Evolutionary conservation across 2,113 vertebrate species (phyloP).

Genomic region (Tragelaphus buxtoni): DNA sequence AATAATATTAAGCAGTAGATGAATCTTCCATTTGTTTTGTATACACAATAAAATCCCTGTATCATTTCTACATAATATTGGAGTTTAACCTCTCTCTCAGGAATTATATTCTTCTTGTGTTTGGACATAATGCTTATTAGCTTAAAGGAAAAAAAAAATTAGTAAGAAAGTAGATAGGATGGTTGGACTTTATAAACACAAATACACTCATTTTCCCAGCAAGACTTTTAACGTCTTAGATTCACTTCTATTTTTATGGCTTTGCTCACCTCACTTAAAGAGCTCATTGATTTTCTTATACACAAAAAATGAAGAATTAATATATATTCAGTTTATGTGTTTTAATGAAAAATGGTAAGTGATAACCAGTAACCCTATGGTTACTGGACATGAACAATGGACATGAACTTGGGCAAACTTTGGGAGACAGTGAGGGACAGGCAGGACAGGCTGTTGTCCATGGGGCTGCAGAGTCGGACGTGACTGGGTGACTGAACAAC

Average conservation of each 20-base stretch:
- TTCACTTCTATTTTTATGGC: background rate
- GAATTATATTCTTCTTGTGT: background rate
- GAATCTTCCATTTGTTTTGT: slow-evolving; percentile 42
- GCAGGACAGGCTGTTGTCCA: background rate
- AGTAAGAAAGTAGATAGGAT: background rate
- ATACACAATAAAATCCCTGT: background rate
- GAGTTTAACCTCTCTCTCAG: background rate
- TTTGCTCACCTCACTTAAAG: background rate
- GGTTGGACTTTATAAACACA: background rate
- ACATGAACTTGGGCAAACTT: background rate
- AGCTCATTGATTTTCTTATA: background rate
- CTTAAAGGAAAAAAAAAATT: background rate
- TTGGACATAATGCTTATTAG: background rate
- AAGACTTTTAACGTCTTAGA: background rate
- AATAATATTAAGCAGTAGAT: slow-evolving; percentile 42
- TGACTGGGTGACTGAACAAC: background rate
- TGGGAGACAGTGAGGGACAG: background rate
- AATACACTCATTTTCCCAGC: background rate
- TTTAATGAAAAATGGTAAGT: background rate
- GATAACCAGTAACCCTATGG: background rate
- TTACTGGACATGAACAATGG: background rate
- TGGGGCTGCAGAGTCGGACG: rapidly evolving
- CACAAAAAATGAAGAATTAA: background rate
- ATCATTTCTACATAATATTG: background rate
- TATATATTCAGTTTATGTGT: background rate